Conservation (phyloP, 2,113 vertebrate genomes). For the Chlorocebus sabaeus region DNA sequence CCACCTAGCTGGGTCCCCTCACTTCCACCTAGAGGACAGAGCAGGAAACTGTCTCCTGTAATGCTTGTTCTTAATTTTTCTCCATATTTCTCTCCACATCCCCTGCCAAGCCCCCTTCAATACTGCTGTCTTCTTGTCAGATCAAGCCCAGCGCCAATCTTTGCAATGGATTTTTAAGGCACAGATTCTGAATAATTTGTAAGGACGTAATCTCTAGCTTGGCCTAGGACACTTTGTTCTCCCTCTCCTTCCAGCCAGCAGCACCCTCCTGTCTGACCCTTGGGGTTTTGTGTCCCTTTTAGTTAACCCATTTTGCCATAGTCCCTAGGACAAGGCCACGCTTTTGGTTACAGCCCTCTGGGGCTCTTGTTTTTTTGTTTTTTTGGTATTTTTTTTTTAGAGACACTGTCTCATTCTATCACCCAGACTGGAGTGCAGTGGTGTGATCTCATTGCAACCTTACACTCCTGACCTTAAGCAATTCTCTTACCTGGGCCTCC, state of each 20-base stretch:
- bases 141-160: not conserved
- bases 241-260: not conserved
- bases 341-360: not conserved
- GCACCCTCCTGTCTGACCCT: not conserved
- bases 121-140: not conserved
- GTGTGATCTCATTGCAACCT: no score
- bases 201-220: not conserved
- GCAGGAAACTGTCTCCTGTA: not conserved
- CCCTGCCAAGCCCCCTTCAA: not conserved
- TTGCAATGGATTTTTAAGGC: not conserved
- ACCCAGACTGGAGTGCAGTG: no score
- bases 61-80: not conserved
- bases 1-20: not conserved
- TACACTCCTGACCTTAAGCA: no score
- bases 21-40: not conserved
- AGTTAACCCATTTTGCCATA: rapidly evolving
- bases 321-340: not conserved
- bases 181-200: not conserved
- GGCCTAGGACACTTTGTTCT: not conserved
- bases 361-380: not conserved
- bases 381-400: no score
- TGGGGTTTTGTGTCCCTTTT: rapidly evolving
- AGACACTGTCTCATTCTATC: no score
- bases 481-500: no score
- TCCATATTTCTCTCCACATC: not conserved